Evolutionary conservation across 1,140 invertebrate genomes (phyloP), one percentile per base, ranked within the genome.

Genomic region (Aethina tumida): DNA sequence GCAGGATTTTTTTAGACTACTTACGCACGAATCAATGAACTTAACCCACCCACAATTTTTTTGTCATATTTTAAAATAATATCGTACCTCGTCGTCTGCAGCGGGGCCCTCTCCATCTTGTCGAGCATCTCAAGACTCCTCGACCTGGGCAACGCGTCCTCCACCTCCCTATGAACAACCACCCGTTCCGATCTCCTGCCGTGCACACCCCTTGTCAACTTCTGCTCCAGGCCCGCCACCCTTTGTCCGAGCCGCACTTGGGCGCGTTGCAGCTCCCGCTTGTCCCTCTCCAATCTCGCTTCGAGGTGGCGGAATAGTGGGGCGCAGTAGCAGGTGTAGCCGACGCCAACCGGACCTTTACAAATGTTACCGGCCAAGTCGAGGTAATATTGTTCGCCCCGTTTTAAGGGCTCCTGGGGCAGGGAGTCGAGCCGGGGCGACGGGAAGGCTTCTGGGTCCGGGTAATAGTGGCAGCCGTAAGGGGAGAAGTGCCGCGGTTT

Each of bases 291-390:
- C 8, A 94, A 56, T 43, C 84, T 81, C 29, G 85, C 77, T 60
- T 94, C 89, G 57, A 94, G 78, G 41, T 90, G 82, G 41, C 82
- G 74, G 55, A 95, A 84, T 52, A 91, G 81, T 3, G 84, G 83
- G 0, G 75, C 77, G 57, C 79, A 81, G 52, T 78, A 79, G 52
- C 79, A 82, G 5, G 74, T 73, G 52, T 87, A 84, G 0, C 85
- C 84, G 5, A 90, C 83, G 1, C 90, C 89, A 6, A 93, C 77
- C 0, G 90, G 90, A 4, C 92, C 91, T 64, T 96, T 95, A 47
- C 87, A 79, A 35, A 97, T 93, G 57, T 96, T 94, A 2, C 93
- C 92, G n/a, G 89, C 90, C 35, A 97, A 67, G 62, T 97, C 92
- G 34, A 94, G 68, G 62, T 84, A 97, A 62, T 96, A 96, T 56